These are phyloP conservation scores for Phrynocephalus guinanensis DNA, from an alignment of 2,797 vertebrate genomes.

Conservation along the genomic window DNA sequence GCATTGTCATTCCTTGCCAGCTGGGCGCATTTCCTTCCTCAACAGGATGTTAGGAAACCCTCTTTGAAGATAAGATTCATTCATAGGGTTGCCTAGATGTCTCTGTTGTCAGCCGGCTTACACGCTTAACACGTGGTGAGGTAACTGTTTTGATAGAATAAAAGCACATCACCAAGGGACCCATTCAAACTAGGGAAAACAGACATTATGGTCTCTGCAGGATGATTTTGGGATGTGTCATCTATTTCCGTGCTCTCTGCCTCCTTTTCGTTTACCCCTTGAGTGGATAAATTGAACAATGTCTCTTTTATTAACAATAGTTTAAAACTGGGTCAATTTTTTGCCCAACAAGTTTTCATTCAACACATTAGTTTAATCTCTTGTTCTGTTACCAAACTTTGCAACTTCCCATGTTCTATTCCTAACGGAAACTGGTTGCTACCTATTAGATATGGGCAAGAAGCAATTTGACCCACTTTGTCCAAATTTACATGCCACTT, in stretches of 20 bases:
- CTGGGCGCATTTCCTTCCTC: constrained; percentile 8
- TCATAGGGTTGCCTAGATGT: constrained; percentile 21
- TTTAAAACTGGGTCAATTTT: too few relatives aligned
- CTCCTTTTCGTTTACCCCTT: too few relatives aligned
- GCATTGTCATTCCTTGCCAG: constrained; percentile 1
- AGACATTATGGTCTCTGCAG: not conserved
- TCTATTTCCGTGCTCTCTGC: not conserved
- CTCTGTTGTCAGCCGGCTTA: not conserved
- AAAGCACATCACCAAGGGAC: constrained; percentile 4
- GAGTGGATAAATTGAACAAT: too few relatives aligned
- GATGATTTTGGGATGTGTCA: not conserved
- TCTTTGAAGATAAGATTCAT: constrained; percentile 35
- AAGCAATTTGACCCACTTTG: too few relatives aligned
- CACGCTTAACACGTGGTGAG: constrained; percentile 6
- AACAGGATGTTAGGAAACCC: constrained; percentile 15
- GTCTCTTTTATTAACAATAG: too few relatives aligned
- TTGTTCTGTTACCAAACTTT: too few relatives aligned
- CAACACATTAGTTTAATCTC: too few relatives aligned
- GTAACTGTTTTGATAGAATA: constrained; percentile 18
- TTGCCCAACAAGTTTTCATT: too few relatives aligned
- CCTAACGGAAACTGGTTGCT: too few relatives aligned
- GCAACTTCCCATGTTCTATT: too few relatives aligned
- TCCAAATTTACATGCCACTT: too few relatives aligned
- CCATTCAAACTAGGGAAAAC: not conserved
- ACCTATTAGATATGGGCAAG: too few relatives aligned